phyloP scores from a whole-genome alignment of 2,797 vertebrate species.

The Crocodylus rhombifer region DNA sequence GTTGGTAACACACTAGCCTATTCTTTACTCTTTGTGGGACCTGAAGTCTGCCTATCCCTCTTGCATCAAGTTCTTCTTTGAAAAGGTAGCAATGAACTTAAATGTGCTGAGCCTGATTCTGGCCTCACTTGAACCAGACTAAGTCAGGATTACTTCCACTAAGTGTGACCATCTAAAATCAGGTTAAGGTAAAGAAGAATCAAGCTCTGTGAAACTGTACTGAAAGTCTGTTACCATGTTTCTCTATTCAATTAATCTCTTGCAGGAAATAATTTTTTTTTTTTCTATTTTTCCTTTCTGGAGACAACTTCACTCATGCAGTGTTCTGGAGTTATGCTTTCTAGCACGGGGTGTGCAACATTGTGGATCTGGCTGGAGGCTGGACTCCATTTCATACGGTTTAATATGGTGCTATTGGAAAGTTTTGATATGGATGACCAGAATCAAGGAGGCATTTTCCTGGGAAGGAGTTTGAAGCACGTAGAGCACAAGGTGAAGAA shows the following conservation, averaged over 20 bases:
- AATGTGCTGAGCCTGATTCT: neutral
- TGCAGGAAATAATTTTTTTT: too few species aligned
- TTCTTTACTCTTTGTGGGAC: neutral
- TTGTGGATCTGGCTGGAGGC: too few species aligned
- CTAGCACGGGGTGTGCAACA: too few species aligned
- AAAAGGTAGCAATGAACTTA: neutral
- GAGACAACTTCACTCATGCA: neutral
- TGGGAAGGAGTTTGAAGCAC: too few species aligned
- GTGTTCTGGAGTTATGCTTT: neutral
- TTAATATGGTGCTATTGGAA: too few species aligned
- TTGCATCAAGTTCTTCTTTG: neutral
- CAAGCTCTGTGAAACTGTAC: neutral
- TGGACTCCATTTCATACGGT: too few species aligned
- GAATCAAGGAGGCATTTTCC: too few species aligned
- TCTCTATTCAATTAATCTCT: neutral
- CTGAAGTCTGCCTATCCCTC: neutral
- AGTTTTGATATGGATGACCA: too few species aligned
- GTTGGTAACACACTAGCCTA: neutral
- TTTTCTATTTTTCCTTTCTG: neutral
- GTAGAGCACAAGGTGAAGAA: too few species aligned
- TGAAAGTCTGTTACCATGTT: neutral
- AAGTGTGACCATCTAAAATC: neutral
- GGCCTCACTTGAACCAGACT: neutral
- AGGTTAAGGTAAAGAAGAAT: neutral
- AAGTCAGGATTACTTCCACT: neutral